Percentiles rank a stretch among this genome's conserved stretches.
Evolutionary conservation across 2,888 invertebrate species (phyloP).

Genomic region (Polydrusus tereticollis): DNA sequence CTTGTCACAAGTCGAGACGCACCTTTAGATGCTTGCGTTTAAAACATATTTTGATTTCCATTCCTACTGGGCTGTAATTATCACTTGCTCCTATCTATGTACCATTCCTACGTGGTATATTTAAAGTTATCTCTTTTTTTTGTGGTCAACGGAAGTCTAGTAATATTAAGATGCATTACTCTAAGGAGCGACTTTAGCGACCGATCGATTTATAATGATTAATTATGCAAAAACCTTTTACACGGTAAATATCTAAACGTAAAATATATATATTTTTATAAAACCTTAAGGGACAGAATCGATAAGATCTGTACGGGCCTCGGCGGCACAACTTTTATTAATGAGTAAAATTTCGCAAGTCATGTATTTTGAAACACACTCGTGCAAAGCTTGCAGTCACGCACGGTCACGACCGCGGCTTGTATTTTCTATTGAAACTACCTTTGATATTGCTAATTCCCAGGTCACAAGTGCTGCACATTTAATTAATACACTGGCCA

Average conservation of each 20-base stretch:
- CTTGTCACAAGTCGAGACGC: too few relatives aligned
- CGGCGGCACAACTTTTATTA: slow-evolving; percentile 46
- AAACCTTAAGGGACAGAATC: slow-evolving; percentile 40
- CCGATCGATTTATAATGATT: slow-evolving; percentile 39
- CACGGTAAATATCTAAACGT: slow-evolving; percentile 37
- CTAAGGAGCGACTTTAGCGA: background rate
- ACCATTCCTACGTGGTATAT: too few relatives aligned
- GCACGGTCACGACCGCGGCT: slow-evolving; percentile 27
- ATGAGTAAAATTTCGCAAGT: slow-evolving; percentile 54
- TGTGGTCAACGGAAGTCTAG: background rate
- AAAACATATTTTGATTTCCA: too few relatives aligned
- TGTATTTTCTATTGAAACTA: slow-evolving; percentile 36
- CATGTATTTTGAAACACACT: slow-evolving; percentile 52
- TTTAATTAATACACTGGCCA: background rate
- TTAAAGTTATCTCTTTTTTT: background rate
- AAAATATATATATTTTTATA: slow-evolving; percentile 39
- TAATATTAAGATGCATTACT: background rate
- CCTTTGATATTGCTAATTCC: slow-evolving; percentile 38
- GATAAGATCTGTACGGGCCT: slow-evolving; percentile 41
- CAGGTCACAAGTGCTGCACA: slow-evolving; percentile 27
- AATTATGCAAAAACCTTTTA: slow-evolving; percentile 43
- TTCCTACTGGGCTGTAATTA: too few relatives aligned
- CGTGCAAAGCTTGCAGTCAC: slow-evolving; percentile 41
- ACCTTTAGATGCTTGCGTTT: too few relatives aligned
- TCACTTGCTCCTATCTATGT: too few relatives aligned